These are phyloP conservation scores for Opisthocomus hoazin DNA, from an alignment of 2,113 vertebrate species.

Conservation along the genomic window DNA sequence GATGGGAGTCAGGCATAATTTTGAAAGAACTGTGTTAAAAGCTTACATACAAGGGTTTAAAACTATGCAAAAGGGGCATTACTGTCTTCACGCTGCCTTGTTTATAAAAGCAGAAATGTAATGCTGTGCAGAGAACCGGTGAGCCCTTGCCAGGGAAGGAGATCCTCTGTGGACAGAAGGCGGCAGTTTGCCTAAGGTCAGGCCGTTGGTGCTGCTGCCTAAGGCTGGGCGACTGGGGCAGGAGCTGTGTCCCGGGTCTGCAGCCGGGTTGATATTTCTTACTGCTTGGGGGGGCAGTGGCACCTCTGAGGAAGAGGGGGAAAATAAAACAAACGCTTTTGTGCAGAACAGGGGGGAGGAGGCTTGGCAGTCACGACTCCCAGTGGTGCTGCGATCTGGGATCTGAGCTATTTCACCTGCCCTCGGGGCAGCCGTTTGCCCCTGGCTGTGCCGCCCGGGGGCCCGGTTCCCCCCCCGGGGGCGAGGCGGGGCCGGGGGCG, in stretches of 20 bases:
- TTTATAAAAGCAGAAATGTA: fast-evolving
- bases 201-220: not conserved
- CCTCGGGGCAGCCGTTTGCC: not conserved
- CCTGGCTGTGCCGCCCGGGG: not conserved
- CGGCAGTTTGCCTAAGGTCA: not conserved
- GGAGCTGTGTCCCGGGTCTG: not conserved
- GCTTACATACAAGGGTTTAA: not conserved
- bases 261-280: not conserved
- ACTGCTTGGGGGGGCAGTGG: fast-evolving
- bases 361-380: fast-evolving
- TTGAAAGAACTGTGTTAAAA: not conserved
- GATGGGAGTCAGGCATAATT: not conserved
- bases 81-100: no score
- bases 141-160: not conserved
- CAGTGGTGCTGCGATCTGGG: not conserved
- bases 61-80: not conserved
- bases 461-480: not conserved
- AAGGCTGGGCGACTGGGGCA: not conserved
- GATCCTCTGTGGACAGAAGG: not conserved
- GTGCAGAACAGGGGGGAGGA: not conserved
- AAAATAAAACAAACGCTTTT: not conserved
- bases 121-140: not conserved
- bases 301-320: not conserved
- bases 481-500: not conserved
- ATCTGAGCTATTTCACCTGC: not conserved